phyloP scores from a whole-genome alignment of 2,797 vertebrate species.

The Schizothorax lantsangensis region DNA sequence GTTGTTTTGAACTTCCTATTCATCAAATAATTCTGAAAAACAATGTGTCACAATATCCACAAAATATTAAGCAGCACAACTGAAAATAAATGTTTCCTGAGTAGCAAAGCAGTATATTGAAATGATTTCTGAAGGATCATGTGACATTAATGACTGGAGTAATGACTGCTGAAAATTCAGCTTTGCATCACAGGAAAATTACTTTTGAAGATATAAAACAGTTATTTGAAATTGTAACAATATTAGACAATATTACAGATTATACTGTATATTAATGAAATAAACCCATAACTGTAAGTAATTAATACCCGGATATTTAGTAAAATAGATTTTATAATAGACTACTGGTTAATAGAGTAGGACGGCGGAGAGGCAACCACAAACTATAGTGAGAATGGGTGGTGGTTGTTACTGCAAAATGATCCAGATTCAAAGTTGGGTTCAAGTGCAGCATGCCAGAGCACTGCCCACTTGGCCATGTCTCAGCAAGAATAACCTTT shows the following conservation, averaged over 20 bases:
- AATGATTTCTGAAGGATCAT: not conserved
- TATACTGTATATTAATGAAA: not conserved
- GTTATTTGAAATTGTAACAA: not conserved
- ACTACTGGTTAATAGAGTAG: not conserved
- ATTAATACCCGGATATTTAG: not conserved
- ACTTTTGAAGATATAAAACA: not conserved
- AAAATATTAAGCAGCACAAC: too few relatives aligned
- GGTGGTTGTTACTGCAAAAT: slow-evolving; percentile 6
- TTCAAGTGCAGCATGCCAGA: not conserved
- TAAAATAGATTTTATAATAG: not conserved
- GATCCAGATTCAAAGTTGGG: not conserved
- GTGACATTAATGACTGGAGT: not conserved
- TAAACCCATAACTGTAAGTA: not conserved
- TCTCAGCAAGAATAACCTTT: slow-evolving; percentile 10
- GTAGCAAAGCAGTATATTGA: not conserved
- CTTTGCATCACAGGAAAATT: not conserved
- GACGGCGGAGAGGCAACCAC: not conserved
- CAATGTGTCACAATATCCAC: too few relatives aligned
- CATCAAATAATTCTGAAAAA: not conserved
- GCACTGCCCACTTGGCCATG: not conserved
- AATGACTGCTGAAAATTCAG: not conserved
- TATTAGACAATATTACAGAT: not conserved
- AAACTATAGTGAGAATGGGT: not conserved
- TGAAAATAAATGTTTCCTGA: not conserved
- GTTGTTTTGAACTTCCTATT: not conserved